Base-by-base conservation (phyloP, 2,888 invertebrate genomes). In the Ennomos erosarius region DNA sequence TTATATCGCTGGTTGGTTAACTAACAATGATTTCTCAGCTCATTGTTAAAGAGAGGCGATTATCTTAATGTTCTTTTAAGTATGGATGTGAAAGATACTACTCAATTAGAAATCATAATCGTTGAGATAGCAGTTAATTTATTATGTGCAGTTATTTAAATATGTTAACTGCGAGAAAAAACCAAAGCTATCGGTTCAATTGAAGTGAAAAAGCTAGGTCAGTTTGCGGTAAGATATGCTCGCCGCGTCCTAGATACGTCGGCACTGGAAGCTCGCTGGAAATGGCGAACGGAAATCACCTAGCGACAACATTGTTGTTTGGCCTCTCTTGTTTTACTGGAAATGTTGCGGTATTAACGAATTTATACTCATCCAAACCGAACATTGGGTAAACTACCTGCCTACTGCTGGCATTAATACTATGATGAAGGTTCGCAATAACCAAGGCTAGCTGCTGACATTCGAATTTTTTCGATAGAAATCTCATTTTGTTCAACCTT, bases 241-340 rank as follows among this genome's bases (percentile, higher is more conserved):
- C 59, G 68, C 73, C 70, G 82, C 79, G 90, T 82, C 84, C 90
- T 79, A 91, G 91, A 87, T 90, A 90, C 79, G 88, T 87, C 88
- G 85, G 70, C 69, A 71, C 68, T 70, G 69, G 75, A 70, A 71
- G 77, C 78, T 76, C 75, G 77, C 74, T 77, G 82, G 80, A 75
- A 73, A 85, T 79, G 79, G 76, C 70, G 73, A 88, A 84, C 90
- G 90, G 91, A 91, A 90, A 89, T 90, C 87, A 85, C 81, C 79
- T 80, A 76, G 85, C 83, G 90, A 88, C 90, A 87, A 90, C 87
- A 89, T 88, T 90, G 90, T 89, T 85, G 79, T 82, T 76, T 79
- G 79, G 78, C 81, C 76, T 83, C 75, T 71, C 78, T 70, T 72
- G 73, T 77, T 75, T 70, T 64, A 70, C 71, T 71, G 70, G 71